Evolutionary conservation across 2,113 vertebrate species (phyloP), one percentile per base, ranked within the genome.

Genomic region (Cyanoderma ruficeps): DNA sequence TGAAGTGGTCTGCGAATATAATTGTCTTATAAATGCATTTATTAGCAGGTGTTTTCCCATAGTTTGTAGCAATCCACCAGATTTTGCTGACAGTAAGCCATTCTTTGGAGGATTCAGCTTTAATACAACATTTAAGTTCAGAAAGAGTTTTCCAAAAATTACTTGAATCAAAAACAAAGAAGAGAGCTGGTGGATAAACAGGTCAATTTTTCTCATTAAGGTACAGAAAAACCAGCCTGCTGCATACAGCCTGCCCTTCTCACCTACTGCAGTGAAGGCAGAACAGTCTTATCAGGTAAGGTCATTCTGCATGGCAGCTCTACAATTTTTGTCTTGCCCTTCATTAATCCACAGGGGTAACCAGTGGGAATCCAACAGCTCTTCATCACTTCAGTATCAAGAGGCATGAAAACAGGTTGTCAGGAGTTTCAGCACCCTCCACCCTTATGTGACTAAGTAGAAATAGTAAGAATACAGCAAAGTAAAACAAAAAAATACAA

Each of bases 161-260:
- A 25, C 77, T 90, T 65, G 83, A 92, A 93, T 97, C 39, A 68
- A 76, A 94, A 97, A 57, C 89, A 96, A 82, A 93, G 67, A 79
- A 87, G 93, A 90, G 93, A 98, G 95, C 89, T 96, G 90, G 91
- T 83, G 74, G 86, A 89, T 77, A 96, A 96, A 95, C 87, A 94
- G 95, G 97, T 97, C 96, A 96, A 85, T 97, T 97, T 97, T 97
- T 97, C 97, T 98, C 95, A 98, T 96, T 97, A 97, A 95, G 83
- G 71, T 83, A 44, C 17, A 39, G 90, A 82, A 90, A 93, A 94
- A 95, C 15, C 71, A 86, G 53, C 39, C 56, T 77, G 65, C 89
- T 83, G 61, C 78, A 49, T 85, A 27, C 80, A 63, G 65, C 35
- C 39, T 74, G 91, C 78, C 90, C 87, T 94, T 86, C 95, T 97